phyloP scores from a whole-genome alignment of 1,140 invertebrate species.

The Rhagoletis pomonella region DNA sequence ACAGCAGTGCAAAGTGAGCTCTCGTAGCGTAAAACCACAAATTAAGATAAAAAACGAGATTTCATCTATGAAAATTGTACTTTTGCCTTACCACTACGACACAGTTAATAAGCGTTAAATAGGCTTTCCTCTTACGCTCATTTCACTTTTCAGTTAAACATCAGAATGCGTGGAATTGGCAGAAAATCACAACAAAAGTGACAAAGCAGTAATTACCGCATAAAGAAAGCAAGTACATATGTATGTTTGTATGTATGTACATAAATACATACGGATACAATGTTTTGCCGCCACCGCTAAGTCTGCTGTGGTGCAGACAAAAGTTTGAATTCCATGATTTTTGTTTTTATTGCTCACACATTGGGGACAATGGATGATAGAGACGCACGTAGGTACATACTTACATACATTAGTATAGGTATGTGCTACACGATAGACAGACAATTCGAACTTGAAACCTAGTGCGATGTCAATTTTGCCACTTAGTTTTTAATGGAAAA shows the following conservation, averaged over 20 bases:
- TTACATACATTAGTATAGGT: not conserved
- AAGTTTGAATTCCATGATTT: not conserved
- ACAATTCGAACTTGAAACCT: not conserved
- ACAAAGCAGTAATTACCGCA: slow-evolving; percentile 1
- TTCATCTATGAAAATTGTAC: slow-evolving; percentile 22
- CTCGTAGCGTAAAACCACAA: not conserved
- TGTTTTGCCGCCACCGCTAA: not conserved
- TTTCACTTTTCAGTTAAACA: not conserved
- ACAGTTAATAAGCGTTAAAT: not conserved
- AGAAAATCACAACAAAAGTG: not conserved
- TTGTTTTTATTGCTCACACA: not conserved
- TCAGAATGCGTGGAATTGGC: not conserved
- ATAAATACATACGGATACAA: no score
- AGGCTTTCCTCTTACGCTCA: not conserved
- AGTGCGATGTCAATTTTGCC: not conserved
- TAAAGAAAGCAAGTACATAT: not conserved
- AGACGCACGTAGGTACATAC: not conserved
- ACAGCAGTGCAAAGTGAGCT: no score
- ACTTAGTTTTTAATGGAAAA: no score
- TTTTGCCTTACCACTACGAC: no score
- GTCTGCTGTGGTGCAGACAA: slow-evolving; percentile 20
- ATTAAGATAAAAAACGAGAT: slow-evolving; percentile 2
- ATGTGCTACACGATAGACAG: not conserved
- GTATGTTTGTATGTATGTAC: no score
- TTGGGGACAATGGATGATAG: not conserved